phyloP scores from a whole-genome alignment of 2,113 vertebrate genomes.

The Indicator maculatus region DNA sequence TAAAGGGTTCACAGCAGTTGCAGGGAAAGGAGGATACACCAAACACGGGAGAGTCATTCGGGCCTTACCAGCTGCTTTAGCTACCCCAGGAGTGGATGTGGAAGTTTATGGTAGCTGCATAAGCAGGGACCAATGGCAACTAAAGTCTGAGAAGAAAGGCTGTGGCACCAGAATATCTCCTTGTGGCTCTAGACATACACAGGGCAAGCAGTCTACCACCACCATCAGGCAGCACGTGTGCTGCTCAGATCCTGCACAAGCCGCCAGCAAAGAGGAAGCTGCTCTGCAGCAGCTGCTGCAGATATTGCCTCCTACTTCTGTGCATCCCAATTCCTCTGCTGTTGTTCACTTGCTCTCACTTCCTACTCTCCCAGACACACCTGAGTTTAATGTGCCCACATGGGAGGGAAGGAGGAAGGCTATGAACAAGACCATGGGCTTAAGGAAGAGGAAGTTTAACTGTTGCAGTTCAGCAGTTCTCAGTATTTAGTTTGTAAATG shows the following conservation, averaged over 20 bases:
- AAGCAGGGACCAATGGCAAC: background rate
- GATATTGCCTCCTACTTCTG: background rate
- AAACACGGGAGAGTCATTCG: background rate
- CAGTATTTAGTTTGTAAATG: background rate
- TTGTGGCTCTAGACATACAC: fast-evolving
- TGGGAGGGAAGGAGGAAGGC: background rate
- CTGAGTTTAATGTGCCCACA: background rate
- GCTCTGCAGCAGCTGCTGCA: background rate
- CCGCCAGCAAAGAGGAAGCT: background rate
- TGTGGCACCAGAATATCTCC: background rate
- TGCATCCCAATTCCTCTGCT: background rate
- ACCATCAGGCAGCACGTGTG: background rate
- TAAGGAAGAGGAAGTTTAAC: background rate
- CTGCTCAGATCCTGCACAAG: fast-evolving
- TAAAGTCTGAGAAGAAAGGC: background rate
- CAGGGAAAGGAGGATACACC: background rate
- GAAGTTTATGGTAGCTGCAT: background rate
- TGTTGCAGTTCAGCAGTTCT: background rate
- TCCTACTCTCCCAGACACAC: background rate
- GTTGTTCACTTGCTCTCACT: background rate
- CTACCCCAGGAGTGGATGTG: background rate
- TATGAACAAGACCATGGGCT: background rate
- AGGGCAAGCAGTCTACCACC: background rate
- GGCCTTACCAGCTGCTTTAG: background rate
- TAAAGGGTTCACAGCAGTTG: background rate